These are phyloP conservation scores for Lepidonotus clava DNA, from an alignment of 2,888 invertebrate species.

Conservation along the genomic window DNA sequence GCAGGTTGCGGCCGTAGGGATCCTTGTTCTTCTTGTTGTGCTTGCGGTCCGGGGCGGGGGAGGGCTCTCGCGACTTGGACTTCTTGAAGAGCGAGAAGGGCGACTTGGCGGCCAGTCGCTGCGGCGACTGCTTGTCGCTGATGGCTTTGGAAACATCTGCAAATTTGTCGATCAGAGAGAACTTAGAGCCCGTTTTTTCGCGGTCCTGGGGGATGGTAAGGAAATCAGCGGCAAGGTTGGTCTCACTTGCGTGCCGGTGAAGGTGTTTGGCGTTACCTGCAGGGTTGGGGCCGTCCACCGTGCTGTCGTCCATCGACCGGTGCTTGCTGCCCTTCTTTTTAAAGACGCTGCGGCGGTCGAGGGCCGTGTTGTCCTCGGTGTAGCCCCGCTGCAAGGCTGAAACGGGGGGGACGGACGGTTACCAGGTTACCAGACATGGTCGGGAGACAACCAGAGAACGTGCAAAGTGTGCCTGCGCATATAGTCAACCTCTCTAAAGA, in stretches of 20 bases:
- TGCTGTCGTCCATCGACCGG: constrained; percentile 80
- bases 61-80: constrained; percentile 84
- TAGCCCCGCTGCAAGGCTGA: constrained; percentile 37
- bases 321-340: constrained; percentile 69
- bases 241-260: constrained; percentile 80
- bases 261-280: no score
- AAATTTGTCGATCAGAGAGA: constrained; percentile 76
- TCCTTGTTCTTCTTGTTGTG: constrained; percentile 87
- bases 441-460: constrained; percentile 4
- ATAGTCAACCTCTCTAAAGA: constrained; percentile 1
- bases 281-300: constrained; percentile 49
- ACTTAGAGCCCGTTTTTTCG: constrained; percentile 66
- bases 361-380: constrained; percentile 55
- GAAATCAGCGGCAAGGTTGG: constrained; percentile 69
- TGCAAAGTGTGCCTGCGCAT: constrained; percentile 24
- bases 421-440: constrained; percentile 38
- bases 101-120: constrained; percentile 87
- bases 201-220: constrained; percentile 70
- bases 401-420: constrained; percentile 34
- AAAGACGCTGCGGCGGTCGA: constrained; percentile 69
- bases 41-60: constrained; percentile 83
- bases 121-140: constrained; percentile 55
- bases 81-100: constrained; percentile 87
- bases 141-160: constrained; percentile 65
- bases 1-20: constrained; percentile 83